Conservation (phyloP, 2,888 invertebrate species). For the Drosophila affinis region DNA sequence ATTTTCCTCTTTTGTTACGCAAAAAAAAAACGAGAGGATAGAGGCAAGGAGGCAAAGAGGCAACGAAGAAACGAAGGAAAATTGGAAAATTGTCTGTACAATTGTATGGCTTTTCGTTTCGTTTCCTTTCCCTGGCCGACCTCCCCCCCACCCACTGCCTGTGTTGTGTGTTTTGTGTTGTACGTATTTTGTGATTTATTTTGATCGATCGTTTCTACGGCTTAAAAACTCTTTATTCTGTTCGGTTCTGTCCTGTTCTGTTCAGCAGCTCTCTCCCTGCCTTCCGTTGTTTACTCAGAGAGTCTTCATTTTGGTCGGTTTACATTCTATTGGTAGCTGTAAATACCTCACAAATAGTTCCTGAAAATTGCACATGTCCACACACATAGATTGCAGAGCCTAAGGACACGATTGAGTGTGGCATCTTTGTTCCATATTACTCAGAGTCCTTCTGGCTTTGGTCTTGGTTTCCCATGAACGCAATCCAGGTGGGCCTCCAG, state of each 20-base stretch:
- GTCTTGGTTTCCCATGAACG: conserved; percentile 47
- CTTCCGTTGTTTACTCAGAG: conserved; percentile 59
- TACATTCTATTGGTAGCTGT: conserved; percentile 46
- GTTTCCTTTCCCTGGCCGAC: conserved; percentile 38
- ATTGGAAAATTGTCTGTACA: conserved; percentile 73
- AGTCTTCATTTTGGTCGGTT: conserved; percentile 68
- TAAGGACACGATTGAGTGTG: conserved; percentile 16
- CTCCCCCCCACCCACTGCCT: neutral
- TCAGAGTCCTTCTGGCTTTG: neutral
- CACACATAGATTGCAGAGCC: conserved; percentile 44
- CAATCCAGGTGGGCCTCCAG: conserved; percentile 65
- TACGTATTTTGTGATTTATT: conserved; percentile 72
- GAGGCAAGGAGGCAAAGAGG: conserved; percentile 3
- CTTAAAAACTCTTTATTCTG: conserved; percentile 49
- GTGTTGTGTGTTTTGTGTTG: conserved; percentile 42
- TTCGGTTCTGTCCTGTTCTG: neutral
- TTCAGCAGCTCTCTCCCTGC: conserved; percentile 7
- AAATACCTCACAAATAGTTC: conserved; percentile 73
- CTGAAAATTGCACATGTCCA: conserved; percentile 72
- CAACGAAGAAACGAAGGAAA: conserved; percentile 46
- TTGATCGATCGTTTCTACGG: conserved; percentile 71
- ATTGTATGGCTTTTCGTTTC: conserved; percentile 66
- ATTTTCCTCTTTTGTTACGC: conserved; percentile 68
- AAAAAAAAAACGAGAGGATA: conserved; percentile 43
- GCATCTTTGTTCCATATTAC: conserved; percentile 12